Evolutionary conservation across 2,888 invertebrate species (phyloP), one percentile per base, ranked within the genome.

Genomic region (Ellobium chinense): DNA sequence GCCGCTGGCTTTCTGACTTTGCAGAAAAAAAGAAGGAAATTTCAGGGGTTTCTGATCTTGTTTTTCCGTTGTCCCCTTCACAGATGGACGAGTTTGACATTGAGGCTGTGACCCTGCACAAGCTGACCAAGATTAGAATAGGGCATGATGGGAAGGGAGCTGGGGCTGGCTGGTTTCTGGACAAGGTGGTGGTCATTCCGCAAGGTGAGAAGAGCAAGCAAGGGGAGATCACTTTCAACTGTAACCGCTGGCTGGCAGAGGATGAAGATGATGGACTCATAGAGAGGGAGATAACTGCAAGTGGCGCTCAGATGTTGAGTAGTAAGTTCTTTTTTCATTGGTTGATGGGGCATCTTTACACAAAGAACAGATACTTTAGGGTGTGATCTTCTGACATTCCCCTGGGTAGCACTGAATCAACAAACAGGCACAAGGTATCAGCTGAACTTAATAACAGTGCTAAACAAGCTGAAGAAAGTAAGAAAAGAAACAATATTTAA

Each of bases 221-320:
- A 58, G 58, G 68, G 66, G 80, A 80, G 62, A 37, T 75, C 18
- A 80, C 80, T 1, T 80, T 80, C 46, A 70, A 34, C 27, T 81
- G 69, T 82, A 85, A 24, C 81, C 91, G 92, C 69, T 93, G 93
- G 93, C 82, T 93, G 56, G 92, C 91, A n/a, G 87, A 88, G 31
- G 89, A 92, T 76, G 92, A 93, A 85, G 93, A 93, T 87, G 93
- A 93, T 84, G 93, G 93, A 3, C 83, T 88, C 60, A 92, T 92
- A 65, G 92, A 92, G 68, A 87, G 93, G 85, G 93, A 93, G 85
- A 87, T 93, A n/a, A 89, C 89, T 58, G 89, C 89, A 7, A 88
- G 89, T 54, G 92, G 92, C 18, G 87, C 89, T 56, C 91, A 92
- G 84, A 88, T 92, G 90, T 86, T 92, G 54, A 87, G 84, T 78